Conservation (phyloP, 2,113 vertebrate genomes). For the Tragelaphus scriptus region DNA sequence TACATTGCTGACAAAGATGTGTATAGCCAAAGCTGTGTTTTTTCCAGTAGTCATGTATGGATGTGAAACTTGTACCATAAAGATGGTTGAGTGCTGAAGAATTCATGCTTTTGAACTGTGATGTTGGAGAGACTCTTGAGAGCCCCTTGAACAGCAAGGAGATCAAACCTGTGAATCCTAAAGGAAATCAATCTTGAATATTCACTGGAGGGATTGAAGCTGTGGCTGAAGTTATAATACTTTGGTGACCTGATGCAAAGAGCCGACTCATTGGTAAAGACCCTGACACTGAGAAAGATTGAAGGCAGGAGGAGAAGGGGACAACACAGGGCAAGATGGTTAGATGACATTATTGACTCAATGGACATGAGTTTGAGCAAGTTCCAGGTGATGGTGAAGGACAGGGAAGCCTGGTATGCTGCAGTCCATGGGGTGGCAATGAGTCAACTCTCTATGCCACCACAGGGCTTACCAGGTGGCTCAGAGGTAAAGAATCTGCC, state of each 20-base stretch:
- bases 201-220: background rate
- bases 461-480: too few species aligned
- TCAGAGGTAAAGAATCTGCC: too few species aligned
- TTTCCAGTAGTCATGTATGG: background rate
- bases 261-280: background rate
- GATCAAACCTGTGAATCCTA: background rate
- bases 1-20: background rate
- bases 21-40: background rate
- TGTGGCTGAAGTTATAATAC: background rate
- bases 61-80: background rate
- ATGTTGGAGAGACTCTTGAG: background rate
- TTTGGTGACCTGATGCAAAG: background rate
- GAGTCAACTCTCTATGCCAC: too few species aligned
- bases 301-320: background rate
- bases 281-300: background rate
- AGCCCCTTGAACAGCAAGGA: background rate
- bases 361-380: too few species aligned
- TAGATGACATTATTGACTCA: too few species aligned
- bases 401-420: too few species aligned
- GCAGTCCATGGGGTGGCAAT: too few species aligned
- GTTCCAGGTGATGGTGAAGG: too few species aligned
- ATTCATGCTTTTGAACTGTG: background rate
- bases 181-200: background rate
- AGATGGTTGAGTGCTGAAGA: background rate
- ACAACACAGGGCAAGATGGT: background rate